Percentiles rank a stretch among this genome's conserved stretches.
Evolutionary conservation across 92 coral and sea anemone species (phyloP).

Genomic region (Epizoanthus scotinus): DNA sequence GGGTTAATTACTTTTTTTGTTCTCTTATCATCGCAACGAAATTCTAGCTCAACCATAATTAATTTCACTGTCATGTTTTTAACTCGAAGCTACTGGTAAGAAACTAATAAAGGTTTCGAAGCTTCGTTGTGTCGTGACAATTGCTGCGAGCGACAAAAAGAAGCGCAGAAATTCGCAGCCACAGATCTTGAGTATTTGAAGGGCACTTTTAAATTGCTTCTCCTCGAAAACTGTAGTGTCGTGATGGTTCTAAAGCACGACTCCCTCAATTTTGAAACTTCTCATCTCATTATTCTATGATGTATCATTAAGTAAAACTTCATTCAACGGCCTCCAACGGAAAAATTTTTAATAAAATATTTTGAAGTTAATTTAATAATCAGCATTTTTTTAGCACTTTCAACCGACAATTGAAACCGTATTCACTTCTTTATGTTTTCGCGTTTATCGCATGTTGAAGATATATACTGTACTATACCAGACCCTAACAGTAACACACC

Average conservation of each 20-base stretch:
- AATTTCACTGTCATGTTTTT: background rate
- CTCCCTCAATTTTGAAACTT: background rate
- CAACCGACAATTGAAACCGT: background rate
- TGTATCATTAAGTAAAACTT: too few species aligned
- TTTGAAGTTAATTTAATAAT: background rate
- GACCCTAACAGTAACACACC: too few species aligned
- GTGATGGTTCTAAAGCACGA: too few species aligned
- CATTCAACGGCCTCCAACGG: background rate
- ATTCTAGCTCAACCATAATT: too few species aligned
- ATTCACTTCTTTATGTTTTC: too few species aligned
- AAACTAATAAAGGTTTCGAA: background rate
- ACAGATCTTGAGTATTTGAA: too few species aligned
- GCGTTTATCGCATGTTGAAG: too few species aligned
- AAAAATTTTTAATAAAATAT: background rate
- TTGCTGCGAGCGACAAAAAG: background rate
- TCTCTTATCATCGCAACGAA: too few species aligned
- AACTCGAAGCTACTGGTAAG: background rate
- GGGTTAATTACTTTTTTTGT: background rate
- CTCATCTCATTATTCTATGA: background rate
- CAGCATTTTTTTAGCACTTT: background rate
- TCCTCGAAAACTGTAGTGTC: background rate
- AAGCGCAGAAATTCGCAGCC: too few species aligned
- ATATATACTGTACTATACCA: too few species aligned
- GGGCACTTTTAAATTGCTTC: background rate
- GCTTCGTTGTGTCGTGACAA: background rate